phyloP scores from a whole-genome alignment of 2,888 invertebrate genomes.

The Drosophila macrospina region DNA sequence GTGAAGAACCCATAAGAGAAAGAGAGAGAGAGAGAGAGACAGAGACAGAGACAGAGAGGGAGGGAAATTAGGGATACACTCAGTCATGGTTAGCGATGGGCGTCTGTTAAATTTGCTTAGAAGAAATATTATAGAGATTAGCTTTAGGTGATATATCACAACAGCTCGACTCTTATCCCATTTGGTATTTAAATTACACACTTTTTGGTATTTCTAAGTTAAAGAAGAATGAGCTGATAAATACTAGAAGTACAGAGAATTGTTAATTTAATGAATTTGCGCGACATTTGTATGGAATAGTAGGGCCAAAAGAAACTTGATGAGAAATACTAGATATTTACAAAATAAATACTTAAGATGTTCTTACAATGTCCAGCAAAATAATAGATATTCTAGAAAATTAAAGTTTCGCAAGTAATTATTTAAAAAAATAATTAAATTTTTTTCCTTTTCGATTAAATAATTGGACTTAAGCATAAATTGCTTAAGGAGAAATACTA shows the following conservation, averaged over 20 bases:
- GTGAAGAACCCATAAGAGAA: neutral
- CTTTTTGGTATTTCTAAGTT: neutral
- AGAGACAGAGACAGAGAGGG: neutral
- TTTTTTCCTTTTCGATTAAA: no score
- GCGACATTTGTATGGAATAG: no score
- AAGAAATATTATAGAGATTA: neutral
- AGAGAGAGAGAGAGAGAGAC: neutral
- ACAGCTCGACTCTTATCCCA: neutral
- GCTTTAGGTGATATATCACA: neutral
- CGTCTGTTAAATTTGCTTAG: neutral
- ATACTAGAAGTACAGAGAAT: neutral
- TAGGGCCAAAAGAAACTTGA: no score
- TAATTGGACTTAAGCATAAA: no score
- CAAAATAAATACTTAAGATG: no score
- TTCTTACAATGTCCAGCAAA: no score
- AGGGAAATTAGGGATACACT: neutral
- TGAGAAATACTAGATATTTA: no score
- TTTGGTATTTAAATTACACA: neutral
- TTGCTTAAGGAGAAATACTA: no score
- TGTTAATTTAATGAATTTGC: no score
- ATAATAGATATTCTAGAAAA: no score
- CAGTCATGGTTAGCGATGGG: neutral
- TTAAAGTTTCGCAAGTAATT: no score
- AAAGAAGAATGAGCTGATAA: neutral
- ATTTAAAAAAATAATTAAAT: no score